Conservation (phyloP, 2,797 vertebrate genomes). For the Euthynnus affinis region DNA sequence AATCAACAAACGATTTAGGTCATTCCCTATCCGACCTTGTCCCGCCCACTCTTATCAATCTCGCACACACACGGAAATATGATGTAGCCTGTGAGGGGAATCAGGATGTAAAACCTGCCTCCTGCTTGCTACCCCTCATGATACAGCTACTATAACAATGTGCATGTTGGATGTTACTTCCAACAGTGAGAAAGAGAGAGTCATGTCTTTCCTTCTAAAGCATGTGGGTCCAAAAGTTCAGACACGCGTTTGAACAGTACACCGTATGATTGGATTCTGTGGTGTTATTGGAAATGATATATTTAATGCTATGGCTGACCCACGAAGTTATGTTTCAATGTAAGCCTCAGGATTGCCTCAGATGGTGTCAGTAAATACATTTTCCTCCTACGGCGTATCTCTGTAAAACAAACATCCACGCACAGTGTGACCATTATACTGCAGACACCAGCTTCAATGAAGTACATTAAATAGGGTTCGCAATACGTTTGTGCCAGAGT, state of each 20-base stretch:
- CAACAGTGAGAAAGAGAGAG: slow-evolving; percentile 3
- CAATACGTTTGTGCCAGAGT: slow-evolving; percentile 42
- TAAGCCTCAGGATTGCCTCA: slow-evolving; percentile 45
- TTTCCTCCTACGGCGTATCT: slow-evolving; percentile 50
- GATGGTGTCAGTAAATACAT: slow-evolving; percentile 54
- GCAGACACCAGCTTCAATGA: slow-evolving; percentile 39
- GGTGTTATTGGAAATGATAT: slow-evolving; percentile 41
- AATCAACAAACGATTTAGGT: slow-evolving; percentile 77
- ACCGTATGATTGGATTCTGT: slow-evolving; percentile 35
- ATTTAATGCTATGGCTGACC: slow-evolving; percentile 31
- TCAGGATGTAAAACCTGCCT: slow-evolving; percentile 33
- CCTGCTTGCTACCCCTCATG: slow-evolving; percentile 12
- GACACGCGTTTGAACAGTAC: slow-evolving; percentile 28
- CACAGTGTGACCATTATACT: slow-evolving; percentile 48
- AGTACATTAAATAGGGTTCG: slow-evolving; percentile 51
- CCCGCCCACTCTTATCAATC: slow-evolving; percentile 71
- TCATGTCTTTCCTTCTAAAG: background rate
- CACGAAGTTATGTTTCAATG: slow-evolving; percentile 30
- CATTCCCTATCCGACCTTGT: slow-evolving; percentile 63
- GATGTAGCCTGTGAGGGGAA: slow-evolving; percentile 28
- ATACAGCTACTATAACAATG: slow-evolving; percentile 11
- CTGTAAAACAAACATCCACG: slow-evolving; percentile 58
- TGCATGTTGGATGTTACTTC: slow-evolving; percentile 9
- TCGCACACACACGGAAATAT: slow-evolving; percentile 41
- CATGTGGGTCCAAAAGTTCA: slow-evolving; percentile 23